Base-by-base conservation (phyloP, 2,113 vertebrate genomes). In the Pachyramphus minor region DNA sequence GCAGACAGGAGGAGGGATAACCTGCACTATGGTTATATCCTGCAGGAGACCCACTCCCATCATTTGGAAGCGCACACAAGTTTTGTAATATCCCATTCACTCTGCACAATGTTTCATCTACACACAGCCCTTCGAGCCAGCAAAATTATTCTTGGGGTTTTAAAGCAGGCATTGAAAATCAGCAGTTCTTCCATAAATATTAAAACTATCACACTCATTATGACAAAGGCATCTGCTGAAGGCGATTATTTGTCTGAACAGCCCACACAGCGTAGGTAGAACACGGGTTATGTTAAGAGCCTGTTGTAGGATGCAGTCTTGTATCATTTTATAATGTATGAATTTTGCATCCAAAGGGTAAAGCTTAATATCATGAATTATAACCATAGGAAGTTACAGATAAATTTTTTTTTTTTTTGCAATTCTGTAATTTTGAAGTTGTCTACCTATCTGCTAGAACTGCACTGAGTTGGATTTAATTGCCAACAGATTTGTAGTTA, bases 221-320 rank as follows among this genome's bases (percentile, higher is more conserved):
- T 94, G 96, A 97, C 93, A 96, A 96, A 96, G 94, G 93, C 95
- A 97, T 96, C 96, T 96, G 95, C 92, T 95, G 84, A 94, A 97
- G 92, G 80, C 84, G 49, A 97, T 90, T 96, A 94, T 97, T 96
- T 96, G 96, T 96, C 95, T 96, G 86, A 94, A 79, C 94, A 94
- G 81, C 93, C 95, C 83, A 95, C 96, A 86, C 86, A 91, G 95
- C 80, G 95, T 93, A 97, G 95, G 93, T 95, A 95, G 92, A 95
- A 87, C 88, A 94, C 63, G 90, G 92, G 95, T 92, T 93, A 96
- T 94, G 92, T 97, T 96, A 96, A 96, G 92, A 97, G 90, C 80
- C 75, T 92, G 73, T 95, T 96, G 91, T 69, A 94, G 79, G 84
- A 89, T 91, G 95, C 60, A 92, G 80, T 72, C 91, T 95, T 93